phyloP scores from a whole-genome alignment of 1,140 invertebrate genomes.

The Harlomillsia oculata region DNA sequence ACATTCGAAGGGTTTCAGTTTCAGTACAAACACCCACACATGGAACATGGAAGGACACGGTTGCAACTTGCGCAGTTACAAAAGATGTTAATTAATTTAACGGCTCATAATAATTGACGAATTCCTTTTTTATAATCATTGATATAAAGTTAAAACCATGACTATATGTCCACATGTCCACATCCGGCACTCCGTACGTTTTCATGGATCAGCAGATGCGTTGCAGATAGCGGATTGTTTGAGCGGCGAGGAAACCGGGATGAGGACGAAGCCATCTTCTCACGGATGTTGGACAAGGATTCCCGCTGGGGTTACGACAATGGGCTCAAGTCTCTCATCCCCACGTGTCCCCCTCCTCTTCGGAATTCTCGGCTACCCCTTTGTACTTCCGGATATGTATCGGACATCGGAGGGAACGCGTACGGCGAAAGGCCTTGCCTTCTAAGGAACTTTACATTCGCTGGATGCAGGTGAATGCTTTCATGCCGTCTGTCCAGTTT shows the following conservation, averaged over 20 bases:
- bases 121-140: background rate
- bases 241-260: too few relatives aligned
- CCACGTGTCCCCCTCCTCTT: constrained; percentile 57
- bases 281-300: constrained; percentile 78
- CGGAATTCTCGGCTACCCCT: constrained; percentile 41
- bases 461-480: constrained; percentile 77
- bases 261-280: constrained; percentile 31
- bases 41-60: too few relatives aligned
- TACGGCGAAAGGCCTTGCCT: constrained; percentile 39
- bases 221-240: constrained; percentile 49
- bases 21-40: too few relatives aligned
- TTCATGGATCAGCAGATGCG: background rate
- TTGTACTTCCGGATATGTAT: constrained; percentile 82
- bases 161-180: too few relatives aligned
- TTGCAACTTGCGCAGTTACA: too few relatives aligned
- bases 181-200: background rate
- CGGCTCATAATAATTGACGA: too few relatives aligned
- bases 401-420: constrained; percentile 83
- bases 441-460: constrained; percentile 74
- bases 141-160: too few relatives aligned
- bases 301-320: constrained; percentile 69
- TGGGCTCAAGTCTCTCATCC: constrained; percentile 64
- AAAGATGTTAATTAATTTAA: too few relatives aligned
- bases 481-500: constrained; percentile 83
- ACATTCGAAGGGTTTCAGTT: too few relatives aligned